phyloP scores from a whole-genome alignment of 1,140 invertebrate species.

The Caenorhabditis tropicalis region DNA sequence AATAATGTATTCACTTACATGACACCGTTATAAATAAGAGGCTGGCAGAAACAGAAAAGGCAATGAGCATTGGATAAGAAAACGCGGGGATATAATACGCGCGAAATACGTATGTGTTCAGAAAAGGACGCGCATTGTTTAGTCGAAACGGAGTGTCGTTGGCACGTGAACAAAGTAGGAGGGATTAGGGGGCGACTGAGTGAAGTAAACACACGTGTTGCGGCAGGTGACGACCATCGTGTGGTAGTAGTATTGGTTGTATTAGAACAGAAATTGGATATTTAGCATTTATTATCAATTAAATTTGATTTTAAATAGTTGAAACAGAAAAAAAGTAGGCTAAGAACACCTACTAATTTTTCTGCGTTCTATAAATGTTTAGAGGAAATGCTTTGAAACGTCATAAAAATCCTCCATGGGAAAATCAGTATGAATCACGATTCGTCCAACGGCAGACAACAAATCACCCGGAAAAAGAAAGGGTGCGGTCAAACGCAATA shows the following conservation, averaged over 20 bases:
- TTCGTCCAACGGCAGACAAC: background rate
- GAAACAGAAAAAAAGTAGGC: background rate
- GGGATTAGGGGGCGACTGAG: background rate
- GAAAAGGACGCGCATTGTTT: background rate
- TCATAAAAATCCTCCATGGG: slow-evolving; percentile 12
- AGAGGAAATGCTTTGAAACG: background rate
- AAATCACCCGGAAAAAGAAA: slow-evolving; percentile 5
- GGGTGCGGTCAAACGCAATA: slow-evolving; percentile 11
- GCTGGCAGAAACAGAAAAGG: slow-evolving; percentile 9
- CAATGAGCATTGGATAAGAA: background rate
- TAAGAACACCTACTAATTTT: background rate
- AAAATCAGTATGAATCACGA: background rate
- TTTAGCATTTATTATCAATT: too few species aligned
- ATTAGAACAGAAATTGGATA: background rate
- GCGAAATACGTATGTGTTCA: background rate
- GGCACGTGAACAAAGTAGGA: background rate
- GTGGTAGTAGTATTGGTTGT: background rate
- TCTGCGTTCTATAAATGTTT: background rate
- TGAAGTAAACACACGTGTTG: background rate
- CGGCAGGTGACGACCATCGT: slow-evolving; percentile 16
- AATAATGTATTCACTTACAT: background rate
- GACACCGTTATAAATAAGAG: background rate
- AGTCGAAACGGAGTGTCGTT: background rate
- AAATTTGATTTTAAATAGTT: too few species aligned
- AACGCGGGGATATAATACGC: background rate